Evolutionary conservation across 2,113 vertebrate species (phyloP).

Genomic region (Mungos mungo): DNA sequence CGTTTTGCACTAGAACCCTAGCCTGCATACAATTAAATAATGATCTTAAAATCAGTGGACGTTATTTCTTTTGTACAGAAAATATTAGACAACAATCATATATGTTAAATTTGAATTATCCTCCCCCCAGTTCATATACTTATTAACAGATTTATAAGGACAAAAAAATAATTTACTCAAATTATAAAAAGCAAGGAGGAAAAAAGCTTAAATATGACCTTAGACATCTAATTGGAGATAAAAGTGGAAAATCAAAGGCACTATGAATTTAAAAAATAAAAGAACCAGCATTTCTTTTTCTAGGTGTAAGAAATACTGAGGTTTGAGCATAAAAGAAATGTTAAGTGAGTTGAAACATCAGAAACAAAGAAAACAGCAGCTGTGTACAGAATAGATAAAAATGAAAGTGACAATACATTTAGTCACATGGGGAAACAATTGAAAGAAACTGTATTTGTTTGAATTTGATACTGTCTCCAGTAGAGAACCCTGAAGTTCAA

Average conservation of each 20-base stretch:
- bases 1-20: background rate
- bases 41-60: background rate
- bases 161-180: background rate
- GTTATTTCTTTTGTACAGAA: background rate
- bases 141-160: slow-evolving; percentile 40
- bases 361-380: slow-evolving; percentile 70
- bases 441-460: slow-evolving; percentile 54
- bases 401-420: slow-evolving; percentile 59
- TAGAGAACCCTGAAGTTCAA: background rate
- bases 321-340: slow-evolving; percentile 64
- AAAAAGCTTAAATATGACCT: background rate
- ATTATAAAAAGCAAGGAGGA: background rate
- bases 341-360: slow-evolving; percentile 72
- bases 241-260: slow-evolving; percentile 59
- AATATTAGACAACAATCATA: background rate
- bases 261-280: slow-evolving; percentile 63
- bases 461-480: slow-evolving; percentile 31
- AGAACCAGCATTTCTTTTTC: slow-evolving; percentile 58
- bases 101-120: background rate
- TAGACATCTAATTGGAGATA: slow-evolving; percentile 26
- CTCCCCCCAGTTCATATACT: background rate
- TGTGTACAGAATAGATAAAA: slow-evolving; percentile 59
- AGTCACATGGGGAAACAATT: slow-evolving; percentile 66
- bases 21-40: background rate
- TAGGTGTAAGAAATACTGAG: slow-evolving; percentile 61